Conservation (phyloP, 2,113 vertebrate species). For the Capra hircus region DNA sequence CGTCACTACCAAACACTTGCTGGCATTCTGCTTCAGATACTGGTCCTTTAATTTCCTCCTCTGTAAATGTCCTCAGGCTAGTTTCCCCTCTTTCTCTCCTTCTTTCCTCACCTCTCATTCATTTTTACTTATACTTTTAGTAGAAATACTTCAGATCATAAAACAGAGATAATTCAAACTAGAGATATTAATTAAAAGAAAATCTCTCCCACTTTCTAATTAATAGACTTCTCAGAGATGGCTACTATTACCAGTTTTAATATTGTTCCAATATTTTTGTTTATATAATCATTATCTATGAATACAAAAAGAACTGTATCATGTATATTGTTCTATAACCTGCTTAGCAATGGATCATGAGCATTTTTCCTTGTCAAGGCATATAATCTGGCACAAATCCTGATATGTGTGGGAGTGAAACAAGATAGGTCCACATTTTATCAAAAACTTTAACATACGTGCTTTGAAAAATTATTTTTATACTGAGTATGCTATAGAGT, state of each 20-base stretch:
- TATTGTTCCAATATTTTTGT: background rate
- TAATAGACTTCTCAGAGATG: background rate
- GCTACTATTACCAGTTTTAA: background rate
- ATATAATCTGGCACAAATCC: background rate
- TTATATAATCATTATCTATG: background rate
- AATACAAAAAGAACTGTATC: background rate
- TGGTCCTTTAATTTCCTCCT: background rate
- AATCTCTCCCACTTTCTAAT: background rate
- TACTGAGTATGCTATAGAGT: background rate
- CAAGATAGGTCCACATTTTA: background rate
- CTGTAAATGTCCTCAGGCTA: background rate
- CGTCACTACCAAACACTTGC: background rate
- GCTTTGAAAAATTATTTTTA: background rate
- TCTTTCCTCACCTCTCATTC: background rate
- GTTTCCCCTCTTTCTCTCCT: background rate
- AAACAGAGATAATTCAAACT: background rate
- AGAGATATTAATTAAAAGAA: background rate
- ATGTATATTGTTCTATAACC: background rate
- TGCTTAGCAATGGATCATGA: background rate
- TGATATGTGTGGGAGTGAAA: background rate
- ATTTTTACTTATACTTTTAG: background rate
- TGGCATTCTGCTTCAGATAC: background rate
- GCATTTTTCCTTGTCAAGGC: background rate
- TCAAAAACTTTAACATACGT: background rate
- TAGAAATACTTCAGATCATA: background rate